Percentiles rank a stretch among this genome's conserved stretches.
phyloP scores from a whole-genome alignment of 2,888 invertebrate genomes.

The Maniola hyperantus region DNA sequence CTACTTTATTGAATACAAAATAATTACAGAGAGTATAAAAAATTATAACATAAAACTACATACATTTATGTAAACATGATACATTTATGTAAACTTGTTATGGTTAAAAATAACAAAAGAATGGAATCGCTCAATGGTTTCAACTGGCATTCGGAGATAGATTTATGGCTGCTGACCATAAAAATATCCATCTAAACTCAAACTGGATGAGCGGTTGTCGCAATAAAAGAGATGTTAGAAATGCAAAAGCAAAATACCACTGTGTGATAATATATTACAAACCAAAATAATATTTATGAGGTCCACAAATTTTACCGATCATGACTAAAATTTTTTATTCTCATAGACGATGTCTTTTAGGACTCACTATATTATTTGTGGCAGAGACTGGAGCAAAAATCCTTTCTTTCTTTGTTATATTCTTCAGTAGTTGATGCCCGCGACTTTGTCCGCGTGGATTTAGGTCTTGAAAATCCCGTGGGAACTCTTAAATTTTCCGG shows the following conservation, averaged over 20 bases:
- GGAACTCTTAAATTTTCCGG: too few relatives aligned
- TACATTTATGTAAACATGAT: too few relatives aligned
- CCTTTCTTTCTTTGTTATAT: too few relatives aligned
- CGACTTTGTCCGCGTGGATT: too few relatives aligned
- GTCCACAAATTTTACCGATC: not conserved
- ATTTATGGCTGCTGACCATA: conserved; percentile 8
- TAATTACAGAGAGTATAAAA: too few relatives aligned
- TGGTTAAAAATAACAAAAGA: not conserved
- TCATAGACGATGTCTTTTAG: too few relatives aligned
- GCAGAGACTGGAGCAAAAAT: too few relatives aligned
- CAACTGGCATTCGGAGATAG: conserved; percentile 1
- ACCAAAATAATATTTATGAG: conserved; percentile 8
- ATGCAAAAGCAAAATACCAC: conserved; percentile 1
- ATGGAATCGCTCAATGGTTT: not conserved
- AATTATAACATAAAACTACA: too few relatives aligned
- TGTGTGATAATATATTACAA: conserved; percentile 2
- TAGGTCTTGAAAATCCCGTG: too few relatives aligned
- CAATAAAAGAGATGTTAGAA: conserved; percentile 5
- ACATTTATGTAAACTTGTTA: not conserved
- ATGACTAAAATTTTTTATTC: not conserved
- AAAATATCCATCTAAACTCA: not conserved
- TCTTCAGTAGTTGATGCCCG: too few relatives aligned
- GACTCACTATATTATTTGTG: too few relatives aligned
- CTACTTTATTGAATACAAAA: too few relatives aligned
- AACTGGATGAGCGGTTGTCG: not conserved